Conservation (phyloP, 2,113 vertebrate genomes). For the Calyptommatus sinebrachiatus region DNA sequence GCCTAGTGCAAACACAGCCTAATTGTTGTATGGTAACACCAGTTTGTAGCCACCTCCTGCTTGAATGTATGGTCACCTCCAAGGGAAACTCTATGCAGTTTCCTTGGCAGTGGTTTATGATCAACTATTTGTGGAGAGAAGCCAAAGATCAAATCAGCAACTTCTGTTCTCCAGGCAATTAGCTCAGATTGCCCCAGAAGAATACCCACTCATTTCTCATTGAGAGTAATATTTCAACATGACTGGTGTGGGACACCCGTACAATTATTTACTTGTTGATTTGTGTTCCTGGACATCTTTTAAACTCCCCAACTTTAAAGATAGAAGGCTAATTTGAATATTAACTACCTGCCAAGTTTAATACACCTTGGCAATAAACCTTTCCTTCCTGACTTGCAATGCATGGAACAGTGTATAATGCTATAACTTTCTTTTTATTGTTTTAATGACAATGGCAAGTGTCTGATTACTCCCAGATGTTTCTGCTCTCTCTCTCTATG, state of each 20-base stretch:
- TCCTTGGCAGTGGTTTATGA: no score
- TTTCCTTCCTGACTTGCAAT: slow-evolving; percentile 74
- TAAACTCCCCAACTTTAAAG: slow-evolving; percentile 63
- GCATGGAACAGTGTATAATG: slow-evolving; percentile 65
- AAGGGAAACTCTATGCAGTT: no score
- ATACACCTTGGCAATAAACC: slow-evolving; percentile 74
- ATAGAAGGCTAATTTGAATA: slow-evolving; percentile 72
- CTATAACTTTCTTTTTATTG: slow-evolving; percentile 61
- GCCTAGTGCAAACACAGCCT: slow-evolving; percentile 1
- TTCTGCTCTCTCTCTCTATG: slow-evolving; percentile 62
- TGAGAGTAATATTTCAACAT: slow-evolving; percentile 20
- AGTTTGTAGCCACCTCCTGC: no score
- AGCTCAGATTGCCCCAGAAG: neutral
- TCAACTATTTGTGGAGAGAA: no score
- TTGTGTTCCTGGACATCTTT: slow-evolving; percentile 45
- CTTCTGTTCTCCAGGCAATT: no score
- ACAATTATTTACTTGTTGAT: slow-evolving; percentile 62
- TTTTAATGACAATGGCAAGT: slow-evolving; percentile 69
- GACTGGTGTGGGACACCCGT: slow-evolving; percentile 60
- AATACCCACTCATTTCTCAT: slow-evolving; percentile 17
- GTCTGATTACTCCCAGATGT: slow-evolving; percentile 77
- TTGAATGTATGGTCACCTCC: no score
- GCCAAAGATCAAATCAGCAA: no score
- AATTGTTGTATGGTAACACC: neutral
- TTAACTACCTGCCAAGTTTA: slow-evolving; percentile 73